phyloP scores from a whole-genome alignment of 1,140 invertebrate genomes.

The Cheumatopsyche charites region DNA sequence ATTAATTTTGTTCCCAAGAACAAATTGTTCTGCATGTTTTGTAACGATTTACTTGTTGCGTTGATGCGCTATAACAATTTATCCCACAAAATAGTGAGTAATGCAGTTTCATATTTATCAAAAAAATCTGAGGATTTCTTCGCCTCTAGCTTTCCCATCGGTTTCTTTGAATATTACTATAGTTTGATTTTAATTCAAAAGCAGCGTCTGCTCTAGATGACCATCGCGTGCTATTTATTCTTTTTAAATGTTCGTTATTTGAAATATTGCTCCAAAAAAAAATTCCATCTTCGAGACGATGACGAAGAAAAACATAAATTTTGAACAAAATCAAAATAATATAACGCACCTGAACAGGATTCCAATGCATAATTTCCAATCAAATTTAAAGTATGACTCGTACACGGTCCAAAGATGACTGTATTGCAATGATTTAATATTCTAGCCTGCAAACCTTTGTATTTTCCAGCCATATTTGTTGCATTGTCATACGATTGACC shows the following conservation, averaged over 20 bases:
- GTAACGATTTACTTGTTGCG: background rate
- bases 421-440: no score
- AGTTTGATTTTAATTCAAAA: background rate
- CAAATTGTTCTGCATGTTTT: background rate
- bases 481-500: background rate
- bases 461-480: conserved; percentile 7
- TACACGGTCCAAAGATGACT: no score
- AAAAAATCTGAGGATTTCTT: background rate
- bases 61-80: background rate
- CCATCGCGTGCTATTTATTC: background rate
- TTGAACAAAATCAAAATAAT: no score
- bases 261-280: no score
- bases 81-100: conserved; percentile 4
- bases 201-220: background rate
- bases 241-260: no score
- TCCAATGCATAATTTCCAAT: no score
- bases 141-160: background rate
- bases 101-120: conserved; percentile 9
- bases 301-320: no score
- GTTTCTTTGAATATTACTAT: background rate
- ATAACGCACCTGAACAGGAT: no score
- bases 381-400: no score
- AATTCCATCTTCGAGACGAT: no score
- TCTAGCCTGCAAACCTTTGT: background rate
- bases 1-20: background rate